Conservation (phyloP, 37 sponge, comb jelly and placozoan genomes). For the Diacarnus erythraeanus region DNA sequence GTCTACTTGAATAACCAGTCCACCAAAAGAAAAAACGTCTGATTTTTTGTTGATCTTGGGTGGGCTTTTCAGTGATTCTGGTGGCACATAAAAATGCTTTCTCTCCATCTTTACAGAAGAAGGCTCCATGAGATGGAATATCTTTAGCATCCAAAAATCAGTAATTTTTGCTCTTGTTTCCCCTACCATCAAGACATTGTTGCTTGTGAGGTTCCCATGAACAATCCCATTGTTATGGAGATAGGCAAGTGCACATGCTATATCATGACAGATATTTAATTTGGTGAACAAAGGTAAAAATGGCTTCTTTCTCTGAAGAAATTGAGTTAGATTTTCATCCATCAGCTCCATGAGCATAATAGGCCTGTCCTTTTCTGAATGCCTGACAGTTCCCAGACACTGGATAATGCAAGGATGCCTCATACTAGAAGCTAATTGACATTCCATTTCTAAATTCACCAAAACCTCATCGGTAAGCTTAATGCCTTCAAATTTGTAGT, state of each 20-base stretch:
- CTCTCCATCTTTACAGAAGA: constrained; percentile 11
- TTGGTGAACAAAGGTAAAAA: constrained; percentile 11
- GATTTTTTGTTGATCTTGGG: constrained; percentile 8
- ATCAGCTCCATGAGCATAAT: constrained; percentile 44
- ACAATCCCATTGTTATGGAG: constrained; percentile 31
- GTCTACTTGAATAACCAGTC: constrained; percentile 29
- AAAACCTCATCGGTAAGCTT: neutral
- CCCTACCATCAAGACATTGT: constrained; percentile 39
- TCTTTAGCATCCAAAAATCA: constrained; percentile 40
- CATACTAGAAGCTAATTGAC: neutral
- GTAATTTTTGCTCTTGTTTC: constrained; percentile 33
- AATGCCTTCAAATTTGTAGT: neutral
- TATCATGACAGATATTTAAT: constrained; percentile 39
- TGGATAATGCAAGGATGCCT: constrained; percentile 13
- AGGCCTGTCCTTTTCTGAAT: neutral
- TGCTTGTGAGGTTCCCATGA: constrained; percentile 46
- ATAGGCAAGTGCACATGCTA: constrained; percentile 24
- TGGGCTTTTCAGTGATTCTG: constrained; percentile 12
- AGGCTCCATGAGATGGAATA: neutral
- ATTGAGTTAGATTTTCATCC: constrained; percentile 38
- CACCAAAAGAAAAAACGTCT: constrained; percentile 28
- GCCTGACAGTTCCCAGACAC: constrained; percentile 2
- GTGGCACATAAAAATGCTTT: constrained; percentile 27
- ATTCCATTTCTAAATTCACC: neutral
- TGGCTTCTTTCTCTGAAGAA: constrained; percentile 8